Evolutionary conservation across 2,113 vertebrate species (phyloP).

Genomic region (Cervus canadensis): DNA sequence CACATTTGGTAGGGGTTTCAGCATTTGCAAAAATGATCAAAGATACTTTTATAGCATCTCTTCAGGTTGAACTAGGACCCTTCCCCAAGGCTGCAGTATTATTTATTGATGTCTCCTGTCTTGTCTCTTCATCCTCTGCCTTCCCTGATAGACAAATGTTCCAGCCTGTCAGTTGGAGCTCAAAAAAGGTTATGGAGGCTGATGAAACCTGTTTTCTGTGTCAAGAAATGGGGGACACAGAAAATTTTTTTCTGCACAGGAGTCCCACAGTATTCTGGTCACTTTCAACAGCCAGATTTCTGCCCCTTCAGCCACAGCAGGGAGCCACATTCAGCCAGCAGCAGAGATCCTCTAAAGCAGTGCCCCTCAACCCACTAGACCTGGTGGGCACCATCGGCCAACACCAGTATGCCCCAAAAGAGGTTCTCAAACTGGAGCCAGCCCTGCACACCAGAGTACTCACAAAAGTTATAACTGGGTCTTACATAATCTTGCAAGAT

Average conservation of each 20-base stretch:
- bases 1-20: background rate
- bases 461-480: background rate
- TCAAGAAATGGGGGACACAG: background rate
- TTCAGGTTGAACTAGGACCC: background rate
- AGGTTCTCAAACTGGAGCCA: background rate
- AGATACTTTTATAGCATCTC: background rate
- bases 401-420: background rate
- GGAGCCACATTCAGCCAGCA: background rate
- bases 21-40: rapidly evolving
- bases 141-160: background rate
- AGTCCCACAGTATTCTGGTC: background rate
- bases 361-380: background rate
- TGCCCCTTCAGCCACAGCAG: no score
- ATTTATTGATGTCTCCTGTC: background rate
- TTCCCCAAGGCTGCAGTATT: background rate
- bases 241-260: background rate
- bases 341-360: background rate
- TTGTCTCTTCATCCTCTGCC: background rate
- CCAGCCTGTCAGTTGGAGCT: background rate
- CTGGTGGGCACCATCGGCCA: background rate
- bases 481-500: background rate
- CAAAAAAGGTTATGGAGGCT: rapidly evolving
- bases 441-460: background rate
- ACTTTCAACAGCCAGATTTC: background rate
- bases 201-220: background rate